Conservation (phyloP, 2,113 vertebrate genomes). For the Campylorhamphus procurvoides region DNA sequence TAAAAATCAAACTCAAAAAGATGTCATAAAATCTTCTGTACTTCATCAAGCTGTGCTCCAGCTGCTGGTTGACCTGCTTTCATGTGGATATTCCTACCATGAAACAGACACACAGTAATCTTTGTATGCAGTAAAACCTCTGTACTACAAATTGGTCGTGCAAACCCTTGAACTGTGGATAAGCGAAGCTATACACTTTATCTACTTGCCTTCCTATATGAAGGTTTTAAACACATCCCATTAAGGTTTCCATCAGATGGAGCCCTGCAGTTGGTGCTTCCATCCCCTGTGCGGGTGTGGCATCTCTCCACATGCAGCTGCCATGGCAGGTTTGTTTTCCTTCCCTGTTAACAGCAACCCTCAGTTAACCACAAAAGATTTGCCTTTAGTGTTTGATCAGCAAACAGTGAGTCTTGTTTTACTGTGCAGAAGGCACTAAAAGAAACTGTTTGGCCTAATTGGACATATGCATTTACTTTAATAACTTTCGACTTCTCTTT, state of each 20-base stretch:
- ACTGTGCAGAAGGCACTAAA: neutral
- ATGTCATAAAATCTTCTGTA: neutral
- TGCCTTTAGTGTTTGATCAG: neutral
- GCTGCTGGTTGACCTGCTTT: neutral
- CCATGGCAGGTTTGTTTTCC: rapidly evolving
- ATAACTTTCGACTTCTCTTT: neutral
- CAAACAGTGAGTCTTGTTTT: neutral
- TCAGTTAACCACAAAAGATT: neutral
- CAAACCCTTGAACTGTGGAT: neutral
- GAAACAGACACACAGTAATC: neutral
- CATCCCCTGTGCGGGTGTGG: neutral
- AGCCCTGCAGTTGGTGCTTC: neutral
- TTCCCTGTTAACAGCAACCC: neutral
- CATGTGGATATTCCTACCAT: neutral
- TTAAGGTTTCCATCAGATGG: neutral
- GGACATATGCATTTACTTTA: neutral
- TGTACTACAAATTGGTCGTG: neutral
- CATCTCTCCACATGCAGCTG: neutral
- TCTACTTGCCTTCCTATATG: neutral
- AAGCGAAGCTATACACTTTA: neutral
- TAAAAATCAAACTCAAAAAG: neutral
- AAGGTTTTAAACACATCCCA: neutral
- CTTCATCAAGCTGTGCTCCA: neutral
- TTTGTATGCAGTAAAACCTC: neutral
- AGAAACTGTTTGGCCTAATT: neutral